A percentile compares a stretch with the other conserved stretches of the same genome.
These are phyloP conservation scores for Podarcis muralis DNA, from an alignment of 2,113 vertebrate genomes.

Conservation along the genomic window DNA sequence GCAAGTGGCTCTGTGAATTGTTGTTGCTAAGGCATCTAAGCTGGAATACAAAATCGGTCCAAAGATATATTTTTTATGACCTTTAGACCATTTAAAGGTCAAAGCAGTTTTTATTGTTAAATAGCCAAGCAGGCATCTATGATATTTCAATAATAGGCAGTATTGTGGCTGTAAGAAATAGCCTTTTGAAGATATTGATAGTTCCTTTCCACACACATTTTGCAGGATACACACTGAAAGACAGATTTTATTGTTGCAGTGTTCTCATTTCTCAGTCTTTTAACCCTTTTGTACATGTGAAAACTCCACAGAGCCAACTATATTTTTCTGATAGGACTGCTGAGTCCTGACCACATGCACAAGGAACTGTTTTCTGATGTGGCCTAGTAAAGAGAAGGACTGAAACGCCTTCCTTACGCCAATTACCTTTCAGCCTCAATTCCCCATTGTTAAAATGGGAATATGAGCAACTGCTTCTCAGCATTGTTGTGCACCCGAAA, in stretches of 20 bases:
- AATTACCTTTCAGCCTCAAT: neutral
- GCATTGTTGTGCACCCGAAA: neutral
- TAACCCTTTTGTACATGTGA: neutral
- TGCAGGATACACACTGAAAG: neutral
- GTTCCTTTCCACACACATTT: neutral
- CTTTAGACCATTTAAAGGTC: neutral
- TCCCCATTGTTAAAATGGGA: neutral
- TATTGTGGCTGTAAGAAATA: neutral
- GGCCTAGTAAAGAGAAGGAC: neutral
- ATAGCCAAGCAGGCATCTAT: neutral
- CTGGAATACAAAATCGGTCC: neutral
- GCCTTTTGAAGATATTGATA: neutral
- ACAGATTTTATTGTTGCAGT: neutral
- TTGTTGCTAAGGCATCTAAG: neutral
- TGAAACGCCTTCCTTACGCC: neutral
- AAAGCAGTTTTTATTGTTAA: neutral
- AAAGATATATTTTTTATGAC: neutral
- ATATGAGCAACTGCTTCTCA: neutral
- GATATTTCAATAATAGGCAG: neutral
- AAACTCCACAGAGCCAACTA: neutral
- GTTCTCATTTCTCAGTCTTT: neutral
- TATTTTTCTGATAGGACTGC: neutral
- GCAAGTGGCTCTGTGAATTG: neutral
- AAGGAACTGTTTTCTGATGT: neutral
- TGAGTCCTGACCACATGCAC: neutral